phyloP scores from a whole-genome alignment of 2,797 vertebrate genomes.

The Phrynocephalus forsythii region DNA sequence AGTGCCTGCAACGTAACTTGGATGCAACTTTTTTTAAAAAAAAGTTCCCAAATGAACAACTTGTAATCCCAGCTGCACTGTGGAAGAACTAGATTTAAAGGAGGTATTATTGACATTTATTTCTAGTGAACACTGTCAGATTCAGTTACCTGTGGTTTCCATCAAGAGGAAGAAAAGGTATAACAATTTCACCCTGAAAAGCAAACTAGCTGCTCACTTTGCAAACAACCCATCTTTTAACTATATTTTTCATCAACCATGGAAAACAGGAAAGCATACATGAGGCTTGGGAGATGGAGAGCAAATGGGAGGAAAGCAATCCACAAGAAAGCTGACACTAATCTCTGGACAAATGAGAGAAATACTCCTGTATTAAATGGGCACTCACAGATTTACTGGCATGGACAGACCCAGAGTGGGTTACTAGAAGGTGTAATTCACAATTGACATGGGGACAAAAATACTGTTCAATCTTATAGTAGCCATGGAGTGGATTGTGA shows the following conservation, averaged over 20 bases:
- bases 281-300: too few relatives aligned
- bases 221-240: not conserved
- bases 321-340: too few relatives aligned
- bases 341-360: too few relatives aligned
- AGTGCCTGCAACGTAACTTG: not conserved
- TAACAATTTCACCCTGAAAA: not conserved
- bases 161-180: not conserved
- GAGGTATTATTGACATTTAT: not conserved
- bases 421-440: too few relatives aligned
- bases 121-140: not conserved
- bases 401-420: too few relatives aligned
- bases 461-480: too few relatives aligned
- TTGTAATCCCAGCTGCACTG: not conserved
- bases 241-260: not conserved
- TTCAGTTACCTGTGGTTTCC: conserved; percentile 2
- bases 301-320: too few relatives aligned
- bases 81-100: not conserved
- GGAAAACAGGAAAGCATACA: too few relatives aligned
- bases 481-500: too few relatives aligned
- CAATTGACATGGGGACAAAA: too few relatives aligned
- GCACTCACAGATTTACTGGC: too few relatives aligned
- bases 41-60: not conserved
- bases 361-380: too few relatives aligned
- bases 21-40: not conserved
- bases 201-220: not conserved